Conservation (phyloP, 2,113 vertebrate genomes). For the Camelus bactrianus region DNA sequence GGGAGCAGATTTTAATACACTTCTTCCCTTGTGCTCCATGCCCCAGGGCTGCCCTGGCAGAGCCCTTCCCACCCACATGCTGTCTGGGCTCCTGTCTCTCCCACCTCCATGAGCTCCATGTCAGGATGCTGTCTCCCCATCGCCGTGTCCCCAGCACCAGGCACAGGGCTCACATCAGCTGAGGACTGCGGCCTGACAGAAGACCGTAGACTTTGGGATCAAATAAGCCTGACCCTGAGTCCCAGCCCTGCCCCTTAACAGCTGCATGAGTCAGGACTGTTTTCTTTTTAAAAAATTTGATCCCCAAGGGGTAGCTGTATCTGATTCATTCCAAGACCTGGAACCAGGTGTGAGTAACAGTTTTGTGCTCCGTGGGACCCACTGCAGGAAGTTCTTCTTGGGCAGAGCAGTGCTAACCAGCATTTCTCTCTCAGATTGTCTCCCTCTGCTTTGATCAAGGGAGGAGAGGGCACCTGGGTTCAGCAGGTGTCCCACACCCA, state of each 20-base stretch:
- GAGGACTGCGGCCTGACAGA: neutral
- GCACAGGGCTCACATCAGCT: neutral
- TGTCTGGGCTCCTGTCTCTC: neutral
- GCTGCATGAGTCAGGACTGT: neutral
- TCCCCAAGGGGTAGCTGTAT: neutral
- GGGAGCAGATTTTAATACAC: neutral
- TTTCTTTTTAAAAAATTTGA: too few species aligned
- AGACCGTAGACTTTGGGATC: neutral
- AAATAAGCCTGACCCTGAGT: neutral
- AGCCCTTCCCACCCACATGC: neutral
- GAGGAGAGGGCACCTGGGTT: neutral
- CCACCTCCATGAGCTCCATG: neutral
- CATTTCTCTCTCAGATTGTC: neutral
- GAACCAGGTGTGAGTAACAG: neutral
- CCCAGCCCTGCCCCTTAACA: neutral
- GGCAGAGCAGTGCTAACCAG: neutral
- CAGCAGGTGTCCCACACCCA: neutral
- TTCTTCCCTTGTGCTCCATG: neutral
- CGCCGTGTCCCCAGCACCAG: neutral
- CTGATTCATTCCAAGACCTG: neutral
- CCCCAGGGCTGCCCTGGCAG: neutral
- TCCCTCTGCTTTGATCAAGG: neutral
- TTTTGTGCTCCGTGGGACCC: neutral
- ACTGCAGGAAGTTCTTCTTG: neutral
- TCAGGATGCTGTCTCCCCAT: neutral